These are phyloP conservation scores for Poecilia velifera DNA, from an alignment of 2,797 vertebrate genomes.

Conservation along the genomic window DNA sequence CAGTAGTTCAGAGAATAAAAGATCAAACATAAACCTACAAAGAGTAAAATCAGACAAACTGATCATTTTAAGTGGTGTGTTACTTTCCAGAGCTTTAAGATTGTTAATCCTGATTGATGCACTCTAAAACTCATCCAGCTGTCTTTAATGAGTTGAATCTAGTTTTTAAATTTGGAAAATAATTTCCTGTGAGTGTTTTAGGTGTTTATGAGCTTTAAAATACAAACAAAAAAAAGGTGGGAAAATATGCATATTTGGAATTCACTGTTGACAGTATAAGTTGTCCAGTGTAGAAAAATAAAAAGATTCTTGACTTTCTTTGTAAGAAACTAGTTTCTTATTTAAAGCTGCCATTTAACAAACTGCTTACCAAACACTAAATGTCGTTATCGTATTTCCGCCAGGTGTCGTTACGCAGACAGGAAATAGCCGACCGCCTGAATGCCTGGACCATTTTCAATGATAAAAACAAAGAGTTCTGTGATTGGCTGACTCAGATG, in stretches of 20 bases:
- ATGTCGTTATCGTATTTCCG: not conserved
- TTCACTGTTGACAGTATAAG: not conserved
- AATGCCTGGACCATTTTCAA: conserved; percentile 93
- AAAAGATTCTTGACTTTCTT: not conserved
- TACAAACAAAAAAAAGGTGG: not conserved
- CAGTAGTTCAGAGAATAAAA: no score
- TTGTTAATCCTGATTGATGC: not conserved
- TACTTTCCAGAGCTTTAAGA: not conserved
- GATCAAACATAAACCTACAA: no score
- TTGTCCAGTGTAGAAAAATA: not conserved
- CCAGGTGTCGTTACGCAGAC: conserved; percentile 88
- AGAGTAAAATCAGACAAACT: no score
- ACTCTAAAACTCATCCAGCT: not conserved
- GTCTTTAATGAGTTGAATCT: not conserved
- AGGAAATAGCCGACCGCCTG: conserved; percentile 91
- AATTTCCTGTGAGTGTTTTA: not conserved
- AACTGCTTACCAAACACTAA: not conserved
- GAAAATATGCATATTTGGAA: no score
- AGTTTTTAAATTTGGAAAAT: not conserved
- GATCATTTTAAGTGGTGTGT: no score
- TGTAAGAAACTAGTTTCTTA: not conserved
- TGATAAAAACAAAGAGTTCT: conserved; percentile 92
- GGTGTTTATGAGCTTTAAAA: not conserved
- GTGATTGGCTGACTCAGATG: conserved; percentile 94
- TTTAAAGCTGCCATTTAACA: not conserved